Evolutionary conservation across 35 echinoderm and acorn worm genomes (phyloP).

Genomic region (Chiridota heheva): DNA sequence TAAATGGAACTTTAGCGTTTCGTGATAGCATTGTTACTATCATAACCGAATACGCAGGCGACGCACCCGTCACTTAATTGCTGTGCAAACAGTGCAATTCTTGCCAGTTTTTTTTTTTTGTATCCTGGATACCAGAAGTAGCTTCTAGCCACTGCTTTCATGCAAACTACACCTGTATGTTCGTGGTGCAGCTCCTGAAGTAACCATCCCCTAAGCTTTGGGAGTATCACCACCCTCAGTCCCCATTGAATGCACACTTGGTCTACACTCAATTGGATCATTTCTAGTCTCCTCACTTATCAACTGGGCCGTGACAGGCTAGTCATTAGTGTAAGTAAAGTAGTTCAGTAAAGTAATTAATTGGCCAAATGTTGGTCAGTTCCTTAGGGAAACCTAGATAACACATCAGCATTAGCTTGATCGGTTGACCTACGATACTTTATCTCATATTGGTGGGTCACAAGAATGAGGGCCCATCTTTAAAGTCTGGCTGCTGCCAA

Average conservation of each 20-base stretch:
- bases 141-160: conserved; percentile 64
- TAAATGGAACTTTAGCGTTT: too few relatives aligned
- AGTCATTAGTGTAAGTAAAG: conserved; percentile 35
- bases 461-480: conserved; percentile 37
- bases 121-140: conserved; percentile 72
- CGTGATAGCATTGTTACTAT: too few relatives aligned
- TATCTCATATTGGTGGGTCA: conserved; percentile 43
- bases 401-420: conserved; percentile 54
- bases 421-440: conserved; percentile 54
- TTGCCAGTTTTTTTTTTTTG: conserved; percentile 36
- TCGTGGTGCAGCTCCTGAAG: conserved; percentile 65
- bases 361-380: conserved; percentile 34
- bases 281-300: conserved; percentile 62
- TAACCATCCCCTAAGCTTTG: conserved; percentile 27
- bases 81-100: conserved; percentile 42
- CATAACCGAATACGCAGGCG: too few relatives aligned
- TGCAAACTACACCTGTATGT: conserved; percentile 56
- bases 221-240: conserved; percentile 47
- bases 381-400: conserved; percentile 61
- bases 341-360: conserved; percentile 68
- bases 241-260: conserved; percentile 63
- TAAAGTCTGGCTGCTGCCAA: conserved; percentile 30
- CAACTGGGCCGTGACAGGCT: conserved; percentile 49
- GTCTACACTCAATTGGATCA: conserved; percentile 56
- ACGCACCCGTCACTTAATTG: too few relatives aligned